A percentile compares a stretch with the other conserved stretches of the same genome.
Evolutionary conservation across 1,140 invertebrate genomes (phyloP).

Genomic region (Trypoxylus dichotomus): DNA sequence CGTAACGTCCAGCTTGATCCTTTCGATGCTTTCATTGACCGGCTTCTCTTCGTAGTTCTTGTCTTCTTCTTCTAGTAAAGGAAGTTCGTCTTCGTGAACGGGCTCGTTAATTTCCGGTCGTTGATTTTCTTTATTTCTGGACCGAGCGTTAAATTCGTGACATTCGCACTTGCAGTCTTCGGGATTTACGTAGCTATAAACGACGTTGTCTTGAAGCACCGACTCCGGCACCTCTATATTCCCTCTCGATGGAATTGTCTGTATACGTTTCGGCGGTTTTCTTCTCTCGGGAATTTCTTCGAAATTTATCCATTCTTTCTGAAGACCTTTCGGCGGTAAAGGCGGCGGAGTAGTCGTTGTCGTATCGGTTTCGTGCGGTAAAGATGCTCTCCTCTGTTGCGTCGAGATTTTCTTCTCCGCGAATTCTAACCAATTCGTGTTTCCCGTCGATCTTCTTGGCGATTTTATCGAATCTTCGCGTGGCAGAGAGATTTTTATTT

Average conservation of each 20-base stretch:
- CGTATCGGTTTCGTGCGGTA: slow-evolving; percentile 30
- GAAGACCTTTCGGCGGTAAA: slow-evolving; percentile 56
- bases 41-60: slow-evolving; percentile 37
- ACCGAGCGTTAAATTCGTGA: slow-evolving; percentile 59
- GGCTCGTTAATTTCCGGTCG: slow-evolving; percentile 24
- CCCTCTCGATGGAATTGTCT: slow-evolving; percentile 66
- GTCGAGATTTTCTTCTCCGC: slow-evolving; percentile 60
- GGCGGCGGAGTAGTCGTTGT: slow-evolving; percentile 51
- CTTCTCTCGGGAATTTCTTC: slow-evolving; percentile 80
- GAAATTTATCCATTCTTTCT: slow-evolving; percentile 76
- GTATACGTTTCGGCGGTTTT: slow-evolving; percentile 77
- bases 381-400: slow-evolving; percentile 35
- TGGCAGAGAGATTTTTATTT: slow-evolving; percentile 71
- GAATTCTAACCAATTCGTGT: slow-evolving; percentile 65
- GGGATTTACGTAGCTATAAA: slow-evolving; percentile 78
- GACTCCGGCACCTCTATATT: slow-evolving; percentile 49
- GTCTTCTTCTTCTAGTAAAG: slow-evolving; percentile 46
- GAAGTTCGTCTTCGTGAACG: slow-evolving; percentile 47
- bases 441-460: slow-evolving; percentile 54
- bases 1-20: slow-evolving; percentile 36
- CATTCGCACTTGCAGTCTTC: slow-evolving; percentile 84
- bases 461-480: slow-evolving; percentile 61
- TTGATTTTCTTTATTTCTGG: slow-evolving; percentile 36
- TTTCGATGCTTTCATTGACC: slow-evolving; percentile 25
- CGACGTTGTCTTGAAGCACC: slow-evolving; percentile 52